Base-by-base conservation (phyloP, 1,140 invertebrate species). In the Hycleus cichorii region DNA sequence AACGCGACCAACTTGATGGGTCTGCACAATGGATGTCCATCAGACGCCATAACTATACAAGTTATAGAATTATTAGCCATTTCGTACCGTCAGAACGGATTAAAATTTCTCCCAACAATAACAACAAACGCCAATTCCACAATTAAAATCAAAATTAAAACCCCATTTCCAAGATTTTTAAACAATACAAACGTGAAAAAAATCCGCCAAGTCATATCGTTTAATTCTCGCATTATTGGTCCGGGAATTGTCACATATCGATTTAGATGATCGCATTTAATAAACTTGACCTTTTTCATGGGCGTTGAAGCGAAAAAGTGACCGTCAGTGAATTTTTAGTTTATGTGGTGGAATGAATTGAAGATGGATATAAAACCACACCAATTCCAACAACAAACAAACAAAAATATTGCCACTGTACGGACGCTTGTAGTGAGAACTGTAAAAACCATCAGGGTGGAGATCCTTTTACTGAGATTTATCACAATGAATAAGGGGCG, bases 21-120 rank as follows among this genome's bases (percentile, higher is more conserved):
- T 61, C 50, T 49, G 60, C 65, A 70, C 68, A 71, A 71, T 69
- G 58, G 62, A 58, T 56, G 68, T 69, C 69, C 64, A 66, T 71
- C 69, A 69, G 54, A 44, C 49, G 57, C 42, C 57, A 53, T 64
- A 32, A 42, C 40, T 11, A 42, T 42, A 10, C 52, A 57, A 60
- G 50, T 67, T 70, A 68, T 69, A 62, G 65, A 68, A 67, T 69
- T 69, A 69, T 70, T 69, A 70, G 58, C 60, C 57, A 59, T 58
- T 65, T 62, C 40, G 40, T 32, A 32, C 32, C 32, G 7, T 32
- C 32, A 32, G 7, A 32, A 32, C 32, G 7, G 32, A 32, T 32
- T 32, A 32, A 32, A 32, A 3, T 4, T 5, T 18, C 2, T 32
- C 32, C 32, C 32, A 32, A 32, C 32, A 32, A 32, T 32, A 4